phyloP scores from a whole-genome alignment of 2,888 invertebrate genomes.

The Callimorpha dominula region DNA sequence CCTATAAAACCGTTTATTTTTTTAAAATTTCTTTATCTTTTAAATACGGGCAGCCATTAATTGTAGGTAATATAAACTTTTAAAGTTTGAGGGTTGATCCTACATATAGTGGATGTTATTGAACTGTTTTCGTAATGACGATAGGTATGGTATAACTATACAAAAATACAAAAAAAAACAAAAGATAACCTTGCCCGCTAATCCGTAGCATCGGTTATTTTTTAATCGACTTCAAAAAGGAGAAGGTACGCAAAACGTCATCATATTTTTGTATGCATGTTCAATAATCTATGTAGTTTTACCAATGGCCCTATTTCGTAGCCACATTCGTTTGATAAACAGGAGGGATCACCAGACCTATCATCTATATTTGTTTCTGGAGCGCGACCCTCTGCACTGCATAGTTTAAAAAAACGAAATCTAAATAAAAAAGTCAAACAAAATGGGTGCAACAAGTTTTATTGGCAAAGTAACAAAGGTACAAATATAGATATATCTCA shows the following conservation, averaged over 20 bases:
- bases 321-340: too few species aligned
- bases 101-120: not conserved
- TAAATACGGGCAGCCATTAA: not conserved
- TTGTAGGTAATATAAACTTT: not conserved
- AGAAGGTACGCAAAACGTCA: too few species aligned
- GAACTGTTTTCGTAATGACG: not conserved
- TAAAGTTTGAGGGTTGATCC: not conserved
- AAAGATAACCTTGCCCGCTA: not conserved
- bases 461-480: slow-evolving; percentile 82
- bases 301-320: not conserved
- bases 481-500: slow-evolving; percentile 64
- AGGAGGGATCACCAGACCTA: not conserved
- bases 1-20: not conserved
- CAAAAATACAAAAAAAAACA: not conserved
- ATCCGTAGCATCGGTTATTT: not conserved
- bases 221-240: too few species aligned
- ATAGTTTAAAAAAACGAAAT: not conserved
- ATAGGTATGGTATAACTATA: not conserved
- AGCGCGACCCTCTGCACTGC: not conserved
- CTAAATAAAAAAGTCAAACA: slow-evolving; percentile 14
- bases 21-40: not conserved
- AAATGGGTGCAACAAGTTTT: slow-evolving; percentile 75
- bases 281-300: too few species aligned
- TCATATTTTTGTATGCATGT: too few species aligned
- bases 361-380: not conserved